These are phyloP conservation scores for Lithobates sylvaticus DNA, from an alignment of 2,797 vertebrate genomes.

Conservation along the genomic window DNA sequence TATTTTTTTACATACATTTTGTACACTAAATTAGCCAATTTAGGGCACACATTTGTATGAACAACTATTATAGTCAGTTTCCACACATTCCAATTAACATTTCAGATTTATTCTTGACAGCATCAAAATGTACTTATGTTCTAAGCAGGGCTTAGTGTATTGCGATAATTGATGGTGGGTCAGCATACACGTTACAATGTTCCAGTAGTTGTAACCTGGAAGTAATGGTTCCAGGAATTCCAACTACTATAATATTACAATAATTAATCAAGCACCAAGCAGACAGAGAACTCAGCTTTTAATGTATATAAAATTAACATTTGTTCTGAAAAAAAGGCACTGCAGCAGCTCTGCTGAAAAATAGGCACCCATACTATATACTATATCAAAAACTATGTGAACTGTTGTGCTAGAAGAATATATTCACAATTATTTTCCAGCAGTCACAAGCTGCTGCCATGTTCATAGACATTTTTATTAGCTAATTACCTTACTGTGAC, in stretches of 20 bases:
- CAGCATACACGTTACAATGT: slow-evolving; percentile 20
- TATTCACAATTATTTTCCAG: no score
- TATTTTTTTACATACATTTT: slow-evolving; percentile 6
- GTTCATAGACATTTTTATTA: no score
- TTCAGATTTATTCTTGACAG: slow-evolving; percentile 35
- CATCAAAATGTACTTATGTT: slow-evolving; percentile 47
- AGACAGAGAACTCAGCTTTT: slow-evolving; percentile 17
- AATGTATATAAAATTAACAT: slow-evolving; percentile 32
- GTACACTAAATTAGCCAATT: slow-evolving; percentile 33
- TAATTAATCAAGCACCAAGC: slow-evolving; percentile 46
- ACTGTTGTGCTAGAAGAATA: neutral
- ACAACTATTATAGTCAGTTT: slow-evolving; percentile 19
- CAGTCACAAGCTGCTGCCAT: no score
- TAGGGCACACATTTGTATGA: slow-evolving; percentile 21
- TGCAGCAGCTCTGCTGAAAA: slow-evolving; percentile 17
- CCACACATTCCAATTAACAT: slow-evolving; percentile 52
- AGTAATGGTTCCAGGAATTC: slow-evolving; percentile 44
- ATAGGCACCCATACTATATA: neutral
- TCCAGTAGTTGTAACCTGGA: slow-evolving; percentile 45
- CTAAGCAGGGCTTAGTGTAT: slow-evolving; percentile 29
- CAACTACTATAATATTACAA: slow-evolving; percentile 31
- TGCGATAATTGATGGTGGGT: slow-evolving; percentile 38
- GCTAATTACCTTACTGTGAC: no score
- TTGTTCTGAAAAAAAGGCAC: slow-evolving; percentile 27
- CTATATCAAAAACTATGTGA: neutral